Conservation (phyloP, 2,888 invertebrate species). For the Peribatodes rhomboidaria region DNA sequence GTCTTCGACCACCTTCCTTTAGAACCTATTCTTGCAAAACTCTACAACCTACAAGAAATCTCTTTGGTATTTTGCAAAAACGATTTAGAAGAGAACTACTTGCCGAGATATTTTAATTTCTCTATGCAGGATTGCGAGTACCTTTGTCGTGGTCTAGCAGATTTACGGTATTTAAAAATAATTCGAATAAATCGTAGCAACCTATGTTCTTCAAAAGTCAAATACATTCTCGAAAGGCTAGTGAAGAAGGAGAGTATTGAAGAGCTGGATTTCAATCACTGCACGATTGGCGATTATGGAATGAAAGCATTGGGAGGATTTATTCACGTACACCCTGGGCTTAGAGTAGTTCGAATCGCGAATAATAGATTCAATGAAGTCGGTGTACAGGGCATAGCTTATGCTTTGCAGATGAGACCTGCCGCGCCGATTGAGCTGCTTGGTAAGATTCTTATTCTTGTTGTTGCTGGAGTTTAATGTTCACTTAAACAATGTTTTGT, state of each 20-base stretch:
- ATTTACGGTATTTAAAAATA: slow-evolving; percentile 77
- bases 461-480: neutral
- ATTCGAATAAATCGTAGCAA: slow-evolving; percentile 88
- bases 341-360: slow-evolving; percentile 81
- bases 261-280: slow-evolving; percentile 89
- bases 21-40: slow-evolving; percentile 79
- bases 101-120: slow-evolving; percentile 87
- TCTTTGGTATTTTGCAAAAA: slow-evolving; percentile 76
- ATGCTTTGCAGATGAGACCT: slow-evolving; percentile 81
- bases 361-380: slow-evolving; percentile 85
- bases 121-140: slow-evolving; percentile 86
- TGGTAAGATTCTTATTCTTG: slow-evolving; percentile 55
- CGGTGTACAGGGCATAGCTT: slow-evolving; percentile 85
- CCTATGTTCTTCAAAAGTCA: slow-evolving; percentile 86
- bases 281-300: slow-evolving; percentile 88
- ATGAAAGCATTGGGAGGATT: slow-evolving; percentile 88
- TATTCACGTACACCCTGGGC: slow-evolving; percentile 75
- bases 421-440: slow-evolving; percentile 79
- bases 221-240: slow-evolving; percentile 85
- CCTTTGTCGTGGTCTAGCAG: slow-evolving; percentile 82
- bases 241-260: slow-evolving; percentile 82
- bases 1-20: slow-evolving; percentile 87
- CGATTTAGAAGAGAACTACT: slow-evolving; percentile 82
- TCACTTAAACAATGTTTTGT: neutral
- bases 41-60: slow-evolving; percentile 85